Percentiles rank a stretch among this genome's conserved stretches.
Evolutionary conservation across 2,888 invertebrate genomes (phyloP).

Genomic region (Cerastis rubricosa): DNA sequence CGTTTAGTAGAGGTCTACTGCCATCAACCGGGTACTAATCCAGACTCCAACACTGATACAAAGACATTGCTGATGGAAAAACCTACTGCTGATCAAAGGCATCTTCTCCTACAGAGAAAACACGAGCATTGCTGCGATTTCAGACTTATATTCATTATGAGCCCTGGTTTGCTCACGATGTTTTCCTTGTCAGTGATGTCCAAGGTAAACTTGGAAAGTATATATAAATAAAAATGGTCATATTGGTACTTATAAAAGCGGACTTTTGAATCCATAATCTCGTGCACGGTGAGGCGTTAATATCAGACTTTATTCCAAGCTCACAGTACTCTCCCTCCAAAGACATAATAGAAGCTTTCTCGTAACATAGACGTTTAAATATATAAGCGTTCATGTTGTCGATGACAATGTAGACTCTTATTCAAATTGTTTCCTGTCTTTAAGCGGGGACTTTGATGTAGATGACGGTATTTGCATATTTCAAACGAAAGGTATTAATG

Average conservation of each 20-base stretch:
- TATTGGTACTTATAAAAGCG: neutral
- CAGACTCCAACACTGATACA: neutral
- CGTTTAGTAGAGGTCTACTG: neutral
- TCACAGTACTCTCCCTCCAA: conserved; percentile 21
- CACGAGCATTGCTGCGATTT: neutral
- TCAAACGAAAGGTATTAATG: neutral
- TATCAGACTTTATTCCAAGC: neutral
- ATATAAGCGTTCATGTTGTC: conserved; percentile 44
- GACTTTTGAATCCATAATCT: neutral
- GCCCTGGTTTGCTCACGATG: neutral
- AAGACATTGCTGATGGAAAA: neutral
- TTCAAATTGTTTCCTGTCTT: conserved; percentile 60
- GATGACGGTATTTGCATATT: conserved; percentile 46
- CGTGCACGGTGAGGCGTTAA: too few species aligned
- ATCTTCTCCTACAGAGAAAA: neutral
- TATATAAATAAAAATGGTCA: neutral
- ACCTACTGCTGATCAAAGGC: neutral
- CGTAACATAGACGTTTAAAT: conserved; percentile 57
- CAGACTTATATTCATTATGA: neutral
- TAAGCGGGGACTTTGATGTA: conserved; percentile 8
- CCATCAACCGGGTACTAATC: neutral
- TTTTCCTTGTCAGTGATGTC: neutral
- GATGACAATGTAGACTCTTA: conserved; percentile 45
- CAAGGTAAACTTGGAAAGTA: neutral
- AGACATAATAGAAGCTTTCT: conserved; percentile 49